Percentiles rank a stretch among this genome's conserved stretches.
Conservation (phyloP, 1,140 invertebrate genomes). For the Lordiphosa mommai region DNA sequence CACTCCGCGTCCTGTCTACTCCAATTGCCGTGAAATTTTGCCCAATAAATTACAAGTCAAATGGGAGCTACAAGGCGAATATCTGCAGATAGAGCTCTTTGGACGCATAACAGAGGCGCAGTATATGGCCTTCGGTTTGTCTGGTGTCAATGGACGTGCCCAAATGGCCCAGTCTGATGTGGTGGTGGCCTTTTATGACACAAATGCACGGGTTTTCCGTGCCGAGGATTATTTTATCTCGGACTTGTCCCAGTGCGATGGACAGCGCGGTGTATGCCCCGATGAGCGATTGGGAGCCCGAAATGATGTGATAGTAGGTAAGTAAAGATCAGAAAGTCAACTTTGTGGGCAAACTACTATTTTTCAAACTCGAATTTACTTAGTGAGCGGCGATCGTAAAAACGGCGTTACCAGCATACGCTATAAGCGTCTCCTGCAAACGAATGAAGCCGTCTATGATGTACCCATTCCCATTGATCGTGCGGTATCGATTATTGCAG, state of each 20-base stretch:
- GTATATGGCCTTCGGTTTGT: conserved; percentile 93
- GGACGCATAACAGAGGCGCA: conserved; percentile 89
- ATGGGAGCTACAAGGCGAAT: conserved; percentile 88
- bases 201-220: conserved; percentile 84
- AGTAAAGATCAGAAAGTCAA: not conserved
- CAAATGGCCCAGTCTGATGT: conserved; percentile 91
- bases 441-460: conserved; percentile 87
- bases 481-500: conserved; percentile 90
- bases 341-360: not conserved
- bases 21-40: conserved; percentile 90
- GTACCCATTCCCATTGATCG: conserved; percentile 84
- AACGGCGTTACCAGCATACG: conserved; percentile 91
- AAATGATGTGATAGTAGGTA: conserved; percentile 88
- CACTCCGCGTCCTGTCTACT: conserved; percentile 81
- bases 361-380: too few relatives aligned
- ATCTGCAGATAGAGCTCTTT: conserved; percentile 87
- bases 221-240: conserved; percentile 93
- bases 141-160: conserved; percentile 85
- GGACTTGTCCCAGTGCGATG: conserved; percentile 90
- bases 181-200: conserved; percentile 90
- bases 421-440: conserved; percentile 87
- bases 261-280: conserved; percentile 90
- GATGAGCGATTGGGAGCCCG: conserved; percentile 89
- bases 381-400: conserved; percentile 86
- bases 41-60: conserved; percentile 89